Percentiles rank a stretch among this genome's conserved stretches.
Conservation (phyloP, 2,113 vertebrate species). For the Leptocoma aspasia region DNA sequence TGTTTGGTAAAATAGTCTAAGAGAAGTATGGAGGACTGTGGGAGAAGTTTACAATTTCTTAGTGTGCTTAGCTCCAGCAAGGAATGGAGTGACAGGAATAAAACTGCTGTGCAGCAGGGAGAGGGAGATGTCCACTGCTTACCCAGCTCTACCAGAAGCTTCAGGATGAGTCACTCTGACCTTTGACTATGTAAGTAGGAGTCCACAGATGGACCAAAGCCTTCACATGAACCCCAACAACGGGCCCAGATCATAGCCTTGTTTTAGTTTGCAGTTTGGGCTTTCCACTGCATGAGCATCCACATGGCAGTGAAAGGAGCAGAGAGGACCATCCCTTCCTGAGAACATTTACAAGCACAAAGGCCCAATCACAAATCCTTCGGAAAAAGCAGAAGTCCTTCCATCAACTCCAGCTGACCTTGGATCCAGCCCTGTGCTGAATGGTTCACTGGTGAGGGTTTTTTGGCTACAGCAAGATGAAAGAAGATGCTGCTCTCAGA, state of each 20-base stretch:
- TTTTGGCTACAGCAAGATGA: neutral
- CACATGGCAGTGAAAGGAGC: neutral
- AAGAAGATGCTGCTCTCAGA: neutral
- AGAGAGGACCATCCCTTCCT: neutral
- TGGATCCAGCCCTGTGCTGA: neutral
- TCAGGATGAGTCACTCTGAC: neutral
- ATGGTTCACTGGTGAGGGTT: neutral
- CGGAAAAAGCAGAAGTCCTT: neutral
- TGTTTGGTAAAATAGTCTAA: neutral
- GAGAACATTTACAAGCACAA: neutral
- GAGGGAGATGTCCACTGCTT: neutral
- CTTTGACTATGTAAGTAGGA: accelerated
- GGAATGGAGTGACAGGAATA: neutral
- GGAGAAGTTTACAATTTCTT: neutral
- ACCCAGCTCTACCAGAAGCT: neutral
- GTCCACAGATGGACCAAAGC: neutral
- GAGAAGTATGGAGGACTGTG: neutral
- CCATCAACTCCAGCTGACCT: neutral
- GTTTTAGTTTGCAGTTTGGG: neutral
- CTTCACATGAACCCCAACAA: neutral
- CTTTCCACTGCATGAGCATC: neutral
- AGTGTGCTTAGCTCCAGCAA: neutral
- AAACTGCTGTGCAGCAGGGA: neutral
- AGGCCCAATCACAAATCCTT: neutral
- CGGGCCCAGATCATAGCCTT: neutral